Base-by-base conservation (phyloP, 1,140 invertebrate species). In the Ips nitidus region DNA sequence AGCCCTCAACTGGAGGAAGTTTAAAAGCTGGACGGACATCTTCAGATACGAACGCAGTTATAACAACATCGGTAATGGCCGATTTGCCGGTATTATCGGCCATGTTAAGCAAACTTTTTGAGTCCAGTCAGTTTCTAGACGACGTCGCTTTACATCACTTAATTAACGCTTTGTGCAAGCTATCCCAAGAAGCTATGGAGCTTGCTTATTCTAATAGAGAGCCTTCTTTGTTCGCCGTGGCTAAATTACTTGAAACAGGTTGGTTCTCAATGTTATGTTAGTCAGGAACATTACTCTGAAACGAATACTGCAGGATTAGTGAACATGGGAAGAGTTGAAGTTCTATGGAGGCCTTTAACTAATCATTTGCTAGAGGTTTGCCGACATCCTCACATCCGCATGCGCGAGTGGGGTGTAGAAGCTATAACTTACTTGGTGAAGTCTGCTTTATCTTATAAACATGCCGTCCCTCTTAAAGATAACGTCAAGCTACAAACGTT, bases 401-500 rank as follows among this genome's bases (percentile, higher is more conserved):
- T 99, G 93, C 84, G 97, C 42, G 95, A 97, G 82, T 99, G 97
- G 96, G 97, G 96, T 3, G 95, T 97, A 1, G 95, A 98, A 82
- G 95, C 97, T 1, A 90, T 99, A 22, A 98, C 97, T 0, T 95
- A 94, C 77, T 83, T 99, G 36, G 94, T 98, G 0, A 94, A 95
- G 82, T 90, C 93, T 0, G 95, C 95, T n/a, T 84, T 98, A 52
- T 89, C 92, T 71, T 90, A 91, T 74, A 93, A 94, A 82, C 93
- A 94, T 80, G 87, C 89, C 41, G 86, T 93, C 69, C 92, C 94
- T 2, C 84, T 94, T 2, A 88, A 91, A 63, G 91, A 94, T 73
- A 95, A 95, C 80, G 89, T 94, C 89, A 93, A 92, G 76, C 82
- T 96, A 37, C 92, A 95, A 83, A 90, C 91, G 0, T 85, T 95